Evolutionary conservation across 64 coral and sea anemone species (phyloP).

Genomic region (Hydrozoanthus tunicans): DNA sequence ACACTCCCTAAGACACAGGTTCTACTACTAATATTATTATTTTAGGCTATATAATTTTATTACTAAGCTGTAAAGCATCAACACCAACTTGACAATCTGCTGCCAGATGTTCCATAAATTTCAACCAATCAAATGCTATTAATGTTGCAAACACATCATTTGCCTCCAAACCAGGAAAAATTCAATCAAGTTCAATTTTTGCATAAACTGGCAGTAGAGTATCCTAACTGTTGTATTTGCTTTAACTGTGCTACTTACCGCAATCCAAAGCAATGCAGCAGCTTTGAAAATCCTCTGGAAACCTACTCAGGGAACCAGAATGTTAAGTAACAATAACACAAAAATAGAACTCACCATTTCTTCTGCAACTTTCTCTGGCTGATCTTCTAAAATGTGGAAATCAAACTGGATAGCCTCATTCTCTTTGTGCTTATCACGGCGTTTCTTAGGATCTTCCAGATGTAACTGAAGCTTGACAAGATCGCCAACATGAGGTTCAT

Average conservation of each 20-base stretch:
- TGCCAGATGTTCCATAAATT: not conserved
- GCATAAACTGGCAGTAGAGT: not conserved
- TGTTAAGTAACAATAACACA: not conserved
- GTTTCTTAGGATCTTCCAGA: conserved; percentile 87
- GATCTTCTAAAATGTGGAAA: conserved; percentile 74
- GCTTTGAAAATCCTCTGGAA: conserved; percentile 7
- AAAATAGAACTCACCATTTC: conserved; percentile 78
- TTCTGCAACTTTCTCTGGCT: conserved; percentile 82
- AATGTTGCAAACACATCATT: not conserved
- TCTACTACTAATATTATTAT: not conserved
- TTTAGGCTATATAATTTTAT: not conserved
- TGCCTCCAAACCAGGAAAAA: not conserved
- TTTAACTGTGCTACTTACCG: conserved; percentile 6
- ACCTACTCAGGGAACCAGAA: conserved; percentile 31
- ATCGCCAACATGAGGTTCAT: not conserved
- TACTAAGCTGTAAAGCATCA: not conserved
- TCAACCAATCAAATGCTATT: not conserved
- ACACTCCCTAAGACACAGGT: not conserved
- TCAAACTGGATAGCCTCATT: conserved; percentile 94
- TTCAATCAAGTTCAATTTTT: not conserved
- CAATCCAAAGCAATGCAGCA: conserved; percentile 28
- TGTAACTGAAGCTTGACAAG: conserved; percentile 78
- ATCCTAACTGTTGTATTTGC: conserved; percentile 1
- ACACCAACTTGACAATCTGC: conserved; percentile 6
- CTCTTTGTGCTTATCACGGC: conserved; percentile 87